phyloP scores from a whole-genome alignment of 53 echinoderm and acorn worm genomes.

The Paracentrotus lividus region DNA sequence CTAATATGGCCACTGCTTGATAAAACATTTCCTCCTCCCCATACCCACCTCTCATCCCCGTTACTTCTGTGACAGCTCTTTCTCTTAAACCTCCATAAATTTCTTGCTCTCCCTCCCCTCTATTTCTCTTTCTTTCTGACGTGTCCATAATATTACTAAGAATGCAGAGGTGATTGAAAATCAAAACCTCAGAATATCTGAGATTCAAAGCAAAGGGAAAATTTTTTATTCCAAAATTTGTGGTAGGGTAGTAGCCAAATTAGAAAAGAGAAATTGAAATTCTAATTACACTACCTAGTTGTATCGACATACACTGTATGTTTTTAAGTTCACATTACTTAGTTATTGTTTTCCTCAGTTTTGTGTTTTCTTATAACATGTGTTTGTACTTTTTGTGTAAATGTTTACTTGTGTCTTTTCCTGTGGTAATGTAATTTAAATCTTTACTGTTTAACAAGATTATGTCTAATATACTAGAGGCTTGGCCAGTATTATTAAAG shows the following conservation, averaged over 20 bases:
- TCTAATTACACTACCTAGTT: not conserved
- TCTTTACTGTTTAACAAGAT: not conserved
- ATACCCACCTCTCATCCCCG: not conserved
- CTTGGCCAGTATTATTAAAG: too few relatives aligned
- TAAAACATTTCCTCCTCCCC: not conserved
- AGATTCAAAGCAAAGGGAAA: not conserved
- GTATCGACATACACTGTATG: not conserved
- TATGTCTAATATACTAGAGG: not conserved
- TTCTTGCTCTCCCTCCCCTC: not conserved
- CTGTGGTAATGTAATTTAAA: not conserved
- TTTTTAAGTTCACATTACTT: not conserved
- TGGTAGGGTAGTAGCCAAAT: not conserved
- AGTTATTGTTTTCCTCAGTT: not conserved
- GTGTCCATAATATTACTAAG: not conserved
- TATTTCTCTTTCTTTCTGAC: not conserved
- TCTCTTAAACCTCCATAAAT: not conserved
- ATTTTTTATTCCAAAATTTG: not conserved
- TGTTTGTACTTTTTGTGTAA: not conserved
- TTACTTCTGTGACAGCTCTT: not conserved
- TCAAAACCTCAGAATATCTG: not conserved
- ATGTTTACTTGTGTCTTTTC: not conserved
- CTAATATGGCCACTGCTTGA: slow-evolving; percentile 62
- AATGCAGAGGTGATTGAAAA: not conserved
- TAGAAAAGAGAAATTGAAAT: slow-evolving; percentile 56
- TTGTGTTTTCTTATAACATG: not conserved